phyloP scores from a whole-genome alignment of 2,113 vertebrate genomes.

The Callipepla californica region DNA sequence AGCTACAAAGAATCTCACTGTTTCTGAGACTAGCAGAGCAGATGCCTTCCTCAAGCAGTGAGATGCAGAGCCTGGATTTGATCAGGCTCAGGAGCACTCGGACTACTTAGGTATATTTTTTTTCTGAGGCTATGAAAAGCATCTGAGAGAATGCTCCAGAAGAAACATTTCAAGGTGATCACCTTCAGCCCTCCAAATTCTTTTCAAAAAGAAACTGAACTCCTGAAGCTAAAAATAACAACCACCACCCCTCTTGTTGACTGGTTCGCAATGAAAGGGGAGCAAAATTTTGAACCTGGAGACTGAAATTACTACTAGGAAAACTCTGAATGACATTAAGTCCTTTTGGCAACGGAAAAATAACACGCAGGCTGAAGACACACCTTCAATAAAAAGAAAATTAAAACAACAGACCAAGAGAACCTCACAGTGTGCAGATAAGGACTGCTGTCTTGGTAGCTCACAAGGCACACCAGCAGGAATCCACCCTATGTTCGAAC shows the following conservation, averaged over 20 bases:
- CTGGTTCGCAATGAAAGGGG: neutral
- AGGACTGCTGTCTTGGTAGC: neutral
- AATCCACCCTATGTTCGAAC: neutral
- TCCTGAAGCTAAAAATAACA: neutral
- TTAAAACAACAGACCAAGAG: neutral
- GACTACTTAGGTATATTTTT: neutral
- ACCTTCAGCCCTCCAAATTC: neutral
- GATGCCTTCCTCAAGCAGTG: neutral
- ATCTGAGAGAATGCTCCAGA: neutral
- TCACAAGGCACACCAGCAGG: neutral
- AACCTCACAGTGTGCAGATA: neutral
- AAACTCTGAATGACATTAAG: neutral
- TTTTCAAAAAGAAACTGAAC: neutral
- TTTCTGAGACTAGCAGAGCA: neutral
- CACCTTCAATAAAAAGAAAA: neutral
- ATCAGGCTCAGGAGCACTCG: neutral
- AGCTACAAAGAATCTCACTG: conserved; percentile 13
- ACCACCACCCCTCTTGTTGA: neutral
- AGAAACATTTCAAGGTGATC: neutral
- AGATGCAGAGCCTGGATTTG: neutral
- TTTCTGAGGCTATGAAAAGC: neutral
- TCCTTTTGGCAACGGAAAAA: neutral
- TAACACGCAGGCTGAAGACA: neutral
- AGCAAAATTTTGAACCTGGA: neutral
- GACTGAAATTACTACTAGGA: neutral